Base-by-base conservation (phyloP, 2,113 vertebrate species). In the Austrofundulus limnaeus region DNA sequence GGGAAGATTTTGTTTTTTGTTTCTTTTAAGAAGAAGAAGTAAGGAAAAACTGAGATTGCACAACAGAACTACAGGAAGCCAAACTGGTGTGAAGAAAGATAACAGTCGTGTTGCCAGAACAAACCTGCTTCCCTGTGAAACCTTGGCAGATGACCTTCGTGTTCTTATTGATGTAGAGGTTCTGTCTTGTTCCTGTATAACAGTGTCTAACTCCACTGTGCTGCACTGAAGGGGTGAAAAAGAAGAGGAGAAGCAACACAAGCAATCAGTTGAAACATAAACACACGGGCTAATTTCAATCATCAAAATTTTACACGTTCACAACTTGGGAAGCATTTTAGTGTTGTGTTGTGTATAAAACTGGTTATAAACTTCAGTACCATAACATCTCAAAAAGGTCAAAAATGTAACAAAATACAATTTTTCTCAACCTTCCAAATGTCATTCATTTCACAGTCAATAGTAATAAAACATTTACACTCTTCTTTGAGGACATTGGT, bases 101-200 rank as follows among this genome's bases (percentile, higher is more conserved):
- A 14, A 39, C 13, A 45, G 13, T 60, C 1, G 38, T 11, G 24
- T 28, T 5, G 2, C 54, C 13, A 23, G 39, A 21, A 92, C 93
- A 5, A 81, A 99, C 97, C 97, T 99, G 97, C 83, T 98, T 99
- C 74, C 97, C 97, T 45, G 97, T 99, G 85, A 98, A 99, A 25
- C 97, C 97, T 57, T 99, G 97, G 84, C 97, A 99, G 86, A 99
- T 94, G 84, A 99, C 93, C 87, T 96, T 98, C 0, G 96, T 96
- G 81, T 88, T 88, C 89, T 95, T 96, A 86, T 85, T 88, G 70
- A 99, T 93, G 83, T 95, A 98, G 23, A 99, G 92, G 74, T 98
- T 90, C 81, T 95, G 92, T 81, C 96, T 93, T 3, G 94, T 85
- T 4, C 85, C 90, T 0, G 85, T 85, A 68, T 99, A 98, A 77